Evolutionary conservation across 2,113 vertebrate species (phyloP).

Genomic region (Neoarius graeffei): DNA sequence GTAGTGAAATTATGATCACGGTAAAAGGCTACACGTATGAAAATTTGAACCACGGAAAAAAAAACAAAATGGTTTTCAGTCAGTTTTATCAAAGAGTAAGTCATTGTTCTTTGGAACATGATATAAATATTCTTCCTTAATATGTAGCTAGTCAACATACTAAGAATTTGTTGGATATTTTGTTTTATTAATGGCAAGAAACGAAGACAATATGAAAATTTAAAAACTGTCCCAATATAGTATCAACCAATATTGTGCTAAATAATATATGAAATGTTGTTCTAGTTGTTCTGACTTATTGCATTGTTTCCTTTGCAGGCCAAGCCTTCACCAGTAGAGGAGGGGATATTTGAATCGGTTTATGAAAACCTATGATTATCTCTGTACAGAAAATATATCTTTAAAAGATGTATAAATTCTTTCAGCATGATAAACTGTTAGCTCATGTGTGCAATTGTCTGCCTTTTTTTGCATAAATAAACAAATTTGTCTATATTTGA

Average conservation of each 20-base stretch:
- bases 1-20: too few species aligned
- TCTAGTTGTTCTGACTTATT: constrained; percentile 12
- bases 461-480: background rate
- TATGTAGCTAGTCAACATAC: too few species aligned
- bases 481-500: background rate
- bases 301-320: constrained; percentile 56
- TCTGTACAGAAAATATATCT: background rate
- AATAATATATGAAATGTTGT: background rate
- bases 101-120: background rate
- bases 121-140: too few species aligned
- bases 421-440: background rate
- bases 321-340: constrained; percentile 31
- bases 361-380: constrained; percentile 66
- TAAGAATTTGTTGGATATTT: background rate
- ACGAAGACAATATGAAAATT: background rate
- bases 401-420: background rate
- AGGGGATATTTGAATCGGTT: constrained; percentile 65
- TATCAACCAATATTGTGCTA: background rate
- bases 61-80: background rate
- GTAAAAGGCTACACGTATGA: background rate
- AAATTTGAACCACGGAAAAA: background rate
- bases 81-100: background rate
- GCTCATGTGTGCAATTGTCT: background rate
- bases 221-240: background rate
- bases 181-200: background rate